Evolutionary conservation across 2,113 vertebrate genomes (phyloP).

Genomic region (Salvelinus sp.): DNA sequence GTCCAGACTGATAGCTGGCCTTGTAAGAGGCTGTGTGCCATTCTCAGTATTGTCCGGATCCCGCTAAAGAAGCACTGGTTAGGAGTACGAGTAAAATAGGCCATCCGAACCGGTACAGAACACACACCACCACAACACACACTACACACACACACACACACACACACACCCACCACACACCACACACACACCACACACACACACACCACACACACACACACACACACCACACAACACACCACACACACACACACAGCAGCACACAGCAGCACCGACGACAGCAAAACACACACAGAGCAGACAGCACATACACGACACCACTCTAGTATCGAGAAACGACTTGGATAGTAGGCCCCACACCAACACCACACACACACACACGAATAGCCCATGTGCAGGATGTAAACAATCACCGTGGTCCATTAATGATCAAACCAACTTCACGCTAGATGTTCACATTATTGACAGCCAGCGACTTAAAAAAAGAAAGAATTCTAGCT

Average conservation of each 20-base stretch:
- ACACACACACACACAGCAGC: conserved; percentile 25
- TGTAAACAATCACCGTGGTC: conserved; percentile 8
- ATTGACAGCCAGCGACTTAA: not conserved
- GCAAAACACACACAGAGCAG: not conserved
- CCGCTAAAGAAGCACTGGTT: not conserved
- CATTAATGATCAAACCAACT: conserved; percentile 26
- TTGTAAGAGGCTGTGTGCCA: conserved; percentile 25
- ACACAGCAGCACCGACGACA: too few relatives aligned
- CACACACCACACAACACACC: conserved; percentile 44
- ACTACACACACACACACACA: conserved; percentile 14
- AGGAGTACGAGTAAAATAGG: not conserved
- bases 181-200: conserved; percentile 37
- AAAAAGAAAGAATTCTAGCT: too few relatives aligned
- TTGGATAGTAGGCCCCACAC: conserved; percentile 14
- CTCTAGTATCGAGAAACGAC: conserved; percentile 5
- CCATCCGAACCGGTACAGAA: conserved; percentile 11
- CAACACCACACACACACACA: conserved; percentile 26
- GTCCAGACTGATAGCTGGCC: not conserved
- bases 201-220: conserved; percentile 27
- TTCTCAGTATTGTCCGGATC: conserved; percentile 24
- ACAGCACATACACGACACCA: conserved; percentile 18
- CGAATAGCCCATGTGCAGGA: not conserved
- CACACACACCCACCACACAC: conserved; percentile 47
- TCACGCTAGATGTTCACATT: not conserved
- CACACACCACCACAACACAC: not conserved